A percentile compares a stretch with the other conserved stretches of the same genome.
Conservation (phyloP, 2,113 vertebrate genomes). For the Hemiscyllium ocellatum region DNA sequence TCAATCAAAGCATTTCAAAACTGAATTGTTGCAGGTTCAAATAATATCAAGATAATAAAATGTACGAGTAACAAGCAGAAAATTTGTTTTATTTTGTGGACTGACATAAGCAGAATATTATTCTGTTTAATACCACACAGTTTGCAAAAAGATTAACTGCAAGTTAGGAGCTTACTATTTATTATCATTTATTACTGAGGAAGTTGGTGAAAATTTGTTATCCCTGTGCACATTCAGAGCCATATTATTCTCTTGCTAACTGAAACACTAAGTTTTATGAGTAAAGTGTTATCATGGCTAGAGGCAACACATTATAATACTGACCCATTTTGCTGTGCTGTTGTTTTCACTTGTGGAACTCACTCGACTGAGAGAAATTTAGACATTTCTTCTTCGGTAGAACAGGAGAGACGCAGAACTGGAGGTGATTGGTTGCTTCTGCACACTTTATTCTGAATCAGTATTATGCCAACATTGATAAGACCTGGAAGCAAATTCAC, state of each 20-base stretch:
- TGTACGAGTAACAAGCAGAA: background rate
- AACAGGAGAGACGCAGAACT: background rate
- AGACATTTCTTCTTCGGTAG: background rate
- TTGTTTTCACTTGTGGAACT: background rate
- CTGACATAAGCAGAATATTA: background rate
- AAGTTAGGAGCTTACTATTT: too few species aligned
- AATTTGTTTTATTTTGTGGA: background rate
- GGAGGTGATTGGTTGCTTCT: background rate
- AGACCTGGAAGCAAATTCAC: background rate
- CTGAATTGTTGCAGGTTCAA: background rate
- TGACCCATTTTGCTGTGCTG: background rate
- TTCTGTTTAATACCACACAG: too few species aligned
- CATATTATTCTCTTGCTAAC: background rate
- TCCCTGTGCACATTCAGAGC: too few species aligned
- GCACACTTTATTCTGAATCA: background rate
- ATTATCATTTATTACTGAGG: too few species aligned
- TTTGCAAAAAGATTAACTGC: too few species aligned
- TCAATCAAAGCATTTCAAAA: background rate
- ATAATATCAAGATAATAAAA: background rate
- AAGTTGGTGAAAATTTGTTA: too few species aligned
- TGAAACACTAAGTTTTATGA: background rate
- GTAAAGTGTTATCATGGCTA: background rate
- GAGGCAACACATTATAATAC: background rate
- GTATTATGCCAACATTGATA: background rate
- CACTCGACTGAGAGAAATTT: background rate